Evolutionary conservation across 2,113 vertebrate species (phyloP).

Genomic region (Boleophthalmus pectinirostris): DNA sequence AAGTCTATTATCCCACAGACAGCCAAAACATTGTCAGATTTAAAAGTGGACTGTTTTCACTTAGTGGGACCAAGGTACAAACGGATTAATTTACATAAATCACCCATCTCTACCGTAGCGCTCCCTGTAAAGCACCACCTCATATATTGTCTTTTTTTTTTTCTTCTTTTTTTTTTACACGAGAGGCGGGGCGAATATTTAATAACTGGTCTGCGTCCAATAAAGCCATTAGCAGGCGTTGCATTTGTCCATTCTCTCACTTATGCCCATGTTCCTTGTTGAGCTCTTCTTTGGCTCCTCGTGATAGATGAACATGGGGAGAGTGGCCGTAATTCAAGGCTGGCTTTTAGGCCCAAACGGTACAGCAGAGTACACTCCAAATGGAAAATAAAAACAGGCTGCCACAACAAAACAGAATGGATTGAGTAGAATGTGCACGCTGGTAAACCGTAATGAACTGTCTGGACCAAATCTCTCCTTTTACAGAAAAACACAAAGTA

Average conservation of each 20-base stretch:
- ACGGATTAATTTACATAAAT: too few relatives aligned
- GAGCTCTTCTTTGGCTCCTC: slow-evolving; percentile 8
- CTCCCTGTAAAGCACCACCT: slow-evolving; percentile 47
- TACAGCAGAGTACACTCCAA: slow-evolving; percentile 23
- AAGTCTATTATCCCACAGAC: too few relatives aligned
- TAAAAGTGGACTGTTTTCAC: too few relatives aligned
- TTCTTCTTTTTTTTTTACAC: slow-evolving; percentile 43
- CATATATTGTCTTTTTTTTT: slow-evolving; percentile 1
- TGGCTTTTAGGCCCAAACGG: slow-evolving; percentile 43
- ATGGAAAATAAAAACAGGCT: slow-evolving; percentile 44
- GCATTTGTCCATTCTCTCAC: slow-evolving; percentile 48
- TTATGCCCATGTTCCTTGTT: slow-evolving; percentile 9
- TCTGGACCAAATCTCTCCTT: not conserved
- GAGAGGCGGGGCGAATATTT: slow-evolving; percentile 56
- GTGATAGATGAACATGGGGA: slow-evolving; percentile 55
- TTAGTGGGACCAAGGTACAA: too few relatives aligned
- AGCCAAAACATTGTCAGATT: too few relatives aligned
- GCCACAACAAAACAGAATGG: slow-evolving; percentile 29
- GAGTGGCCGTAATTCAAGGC: slow-evolving; percentile 48
- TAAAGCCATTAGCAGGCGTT: slow-evolving; percentile 73
- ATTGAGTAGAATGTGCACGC: slow-evolving; percentile 29
- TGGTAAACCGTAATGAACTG: slow-evolving; percentile 4
- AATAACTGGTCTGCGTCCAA: slow-evolving; percentile 76
- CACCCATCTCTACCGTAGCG: slow-evolving; percentile 34
- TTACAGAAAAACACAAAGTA: not conserved